Percentiles rank a stretch among this genome's conserved stretches.
Evolutionary conservation across 1,140 invertebrate genomes (phyloP).

Genomic region (Drosophila nikananu): DNA sequence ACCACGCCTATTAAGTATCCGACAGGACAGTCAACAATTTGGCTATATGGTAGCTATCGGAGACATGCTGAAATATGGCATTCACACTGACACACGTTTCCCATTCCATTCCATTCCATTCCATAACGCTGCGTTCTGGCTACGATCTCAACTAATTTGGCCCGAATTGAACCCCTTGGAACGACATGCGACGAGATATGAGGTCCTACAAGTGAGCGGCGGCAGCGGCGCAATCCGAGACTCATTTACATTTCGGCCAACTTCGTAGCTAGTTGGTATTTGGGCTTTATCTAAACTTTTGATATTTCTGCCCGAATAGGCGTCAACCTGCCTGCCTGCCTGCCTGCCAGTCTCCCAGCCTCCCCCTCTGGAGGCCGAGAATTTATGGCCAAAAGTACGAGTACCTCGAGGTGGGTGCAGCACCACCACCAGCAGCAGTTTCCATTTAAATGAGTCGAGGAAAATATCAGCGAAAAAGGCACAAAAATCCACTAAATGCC

Average conservation of each 20-base stretch:
- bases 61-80: slow-evolving; percentile 20
- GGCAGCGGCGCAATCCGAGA: slow-evolving; percentile 17
- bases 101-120: slow-evolving; percentile 1
- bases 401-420: slow-evolving; percentile 52
- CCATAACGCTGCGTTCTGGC: slow-evolving; percentile 10
- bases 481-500: slow-evolving; percentile 37
- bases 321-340: slow-evolving; percentile 1
- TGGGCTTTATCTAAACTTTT: slow-evolving; percentile 37
- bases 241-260: slow-evolving; percentile 47
- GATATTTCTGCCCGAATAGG: slow-evolving; percentile 41
- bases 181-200: slow-evolving; percentile 4
- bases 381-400: slow-evolving; percentile 53
- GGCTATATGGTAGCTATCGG: not conserved
- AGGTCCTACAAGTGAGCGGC: slow-evolving; percentile 12
- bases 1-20: slow-evolving; percentile 12
- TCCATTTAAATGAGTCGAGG: slow-evolving; percentile 49
- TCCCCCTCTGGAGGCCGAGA: slow-evolving; percentile 23
- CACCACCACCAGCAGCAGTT: slow-evolving; percentile 26
- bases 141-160: slow-evolving; percentile 27
- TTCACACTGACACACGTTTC: slow-evolving; percentile 2
- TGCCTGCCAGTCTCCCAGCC: not conserved
- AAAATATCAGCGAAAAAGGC: slow-evolving; percentile 27
- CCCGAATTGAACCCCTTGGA: slow-evolving; percentile 13
- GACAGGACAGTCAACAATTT: slow-evolving; percentile 8
- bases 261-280: slow-evolving; percentile 34